Conservation (phyloP, 2,113 vertebrate species). For the Haemorhous mexicanus region DNA sequence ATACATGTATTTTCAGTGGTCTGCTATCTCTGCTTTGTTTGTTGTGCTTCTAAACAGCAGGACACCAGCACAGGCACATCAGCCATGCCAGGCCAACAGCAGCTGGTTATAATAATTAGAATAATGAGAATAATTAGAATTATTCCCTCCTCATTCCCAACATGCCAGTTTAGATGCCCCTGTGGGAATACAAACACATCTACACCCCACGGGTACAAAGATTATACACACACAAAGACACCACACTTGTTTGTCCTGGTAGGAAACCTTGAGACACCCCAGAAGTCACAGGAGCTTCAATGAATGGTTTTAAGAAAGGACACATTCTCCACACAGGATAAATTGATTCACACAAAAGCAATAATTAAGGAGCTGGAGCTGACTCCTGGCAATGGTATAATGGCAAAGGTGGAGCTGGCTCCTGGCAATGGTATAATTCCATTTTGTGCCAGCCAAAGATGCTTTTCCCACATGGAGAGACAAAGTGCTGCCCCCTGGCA, state of each 20-base stretch:
- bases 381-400: background rate
- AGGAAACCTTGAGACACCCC: background rate
- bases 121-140: background rate
- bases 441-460: background rate
- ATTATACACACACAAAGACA: background rate
- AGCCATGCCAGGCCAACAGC: background rate
- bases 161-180: background rate
- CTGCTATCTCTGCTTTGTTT: background rate
- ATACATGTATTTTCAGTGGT: background rate
- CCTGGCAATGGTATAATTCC: background rate
- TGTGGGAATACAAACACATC: rapidly evolving
- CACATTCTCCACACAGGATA: background rate
- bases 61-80: background rate
- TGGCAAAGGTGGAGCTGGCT: background rate
- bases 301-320: background rate
- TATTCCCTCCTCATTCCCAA: background rate
- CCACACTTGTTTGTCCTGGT: background rate
- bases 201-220: background rate
- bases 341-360: background rate
- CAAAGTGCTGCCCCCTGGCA: slow-evolving; percentile 2
- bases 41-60: background rate
- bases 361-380: background rate
- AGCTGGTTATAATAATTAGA: background rate
- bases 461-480: background rate
- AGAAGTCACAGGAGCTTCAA: background rate